Evolutionary conservation across 2,113 vertebrate genomes (phyloP), one percentile per base, ranked within the genome.

Genomic region (Dasypus novemcinctus): DNA sequence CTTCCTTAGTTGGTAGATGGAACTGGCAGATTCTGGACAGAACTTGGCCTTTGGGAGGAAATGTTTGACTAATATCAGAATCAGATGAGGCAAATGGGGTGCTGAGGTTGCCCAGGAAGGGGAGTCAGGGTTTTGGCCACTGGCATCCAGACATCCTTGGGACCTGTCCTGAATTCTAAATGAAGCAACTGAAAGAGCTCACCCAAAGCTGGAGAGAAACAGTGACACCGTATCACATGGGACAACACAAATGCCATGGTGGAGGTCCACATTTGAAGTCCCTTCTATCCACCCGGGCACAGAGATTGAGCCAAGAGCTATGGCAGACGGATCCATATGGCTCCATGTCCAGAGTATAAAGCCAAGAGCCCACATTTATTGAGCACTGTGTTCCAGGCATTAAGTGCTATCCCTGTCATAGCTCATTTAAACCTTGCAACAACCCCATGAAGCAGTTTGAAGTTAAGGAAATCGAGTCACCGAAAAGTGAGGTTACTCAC

Each of bases 241-340:
- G 23, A 11, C 72, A 64, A 41, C 7, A 15, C 0, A 25, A 36
- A 2, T 0, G 0, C 7, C 3, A 2, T 0, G 10, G 17, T 1
- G 5, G 8, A 61, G 25, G 38, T 2, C 11, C 6, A 0, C 29
- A 4, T 2, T 1, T 1, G 75, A n/a, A 18, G 63, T 0, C 1
- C n/a, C 82, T 36, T 27, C 33, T 33, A 63, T 43, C 64, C 29
- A 1, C 13, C 14, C 21, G 20, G 71, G 8, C 17, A 11, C 20
- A 4, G 57, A 57, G 57, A 54, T 4, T 23, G n/a, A 54, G 64
- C 63, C 20, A 10, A 17, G 38, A 41, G 61, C 41, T 12, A 3
- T 0, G 15, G 82, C 18, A 3, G 52, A 14, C 0, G 0, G 54
- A 21, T 23, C 63, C 23, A 1, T 0, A 13, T 0, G 10, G 27